Evolutionary conservation across 2,888 invertebrate genomes (phyloP).

Genomic region (Agrypnus murinus): DNA sequence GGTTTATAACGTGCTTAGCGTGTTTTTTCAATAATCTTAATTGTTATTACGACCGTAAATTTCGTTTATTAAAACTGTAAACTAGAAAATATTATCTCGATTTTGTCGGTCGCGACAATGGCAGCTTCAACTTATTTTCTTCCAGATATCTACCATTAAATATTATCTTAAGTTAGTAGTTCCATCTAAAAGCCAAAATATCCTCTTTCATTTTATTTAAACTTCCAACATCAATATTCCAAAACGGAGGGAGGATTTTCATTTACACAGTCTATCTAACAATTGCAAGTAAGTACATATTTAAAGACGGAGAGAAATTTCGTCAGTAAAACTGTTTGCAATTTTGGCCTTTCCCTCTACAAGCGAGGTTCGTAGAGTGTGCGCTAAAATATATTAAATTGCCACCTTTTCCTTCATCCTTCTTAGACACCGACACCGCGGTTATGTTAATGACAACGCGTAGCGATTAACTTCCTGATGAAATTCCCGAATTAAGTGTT

Average conservation of each 20-base stretch:
- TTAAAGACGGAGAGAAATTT: conserved; percentile 20
- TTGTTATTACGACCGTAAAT: conserved; percentile 29
- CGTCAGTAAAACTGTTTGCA: conserved; percentile 23
- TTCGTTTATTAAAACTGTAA: conserved; percentile 34
- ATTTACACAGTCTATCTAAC: conserved; percentile 10
- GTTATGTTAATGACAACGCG: conserved; percentile 32
- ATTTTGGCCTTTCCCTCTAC: conserved; percentile 8
- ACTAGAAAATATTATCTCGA: conserved; percentile 24
- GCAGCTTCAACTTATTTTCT: background rate
- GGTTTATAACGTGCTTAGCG: conserved; percentile 31
- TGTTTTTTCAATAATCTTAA: conserved; percentile 37
- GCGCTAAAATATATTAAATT: conserved; percentile 50
- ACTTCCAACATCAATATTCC: conserved; percentile 3
- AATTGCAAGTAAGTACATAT: conserved; percentile 26
- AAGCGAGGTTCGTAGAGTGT: conserved; percentile 39
- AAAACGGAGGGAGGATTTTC: conserved; percentile 13
- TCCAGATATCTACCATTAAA: too few relatives aligned
- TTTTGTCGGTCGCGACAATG: conserved; percentile 8
- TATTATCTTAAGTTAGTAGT: too few relatives aligned
- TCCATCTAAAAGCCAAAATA: too few relatives aligned
- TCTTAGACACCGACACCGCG: conserved; percentile 23
- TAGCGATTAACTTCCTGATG: conserved; percentile 40
- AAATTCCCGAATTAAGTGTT: conserved; percentile 39
- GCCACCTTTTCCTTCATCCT: conserved; percentile 42
- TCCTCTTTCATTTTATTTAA: background rate